These are phyloP conservation scores for Syncerus caffer DNA, from an alignment of 2,797 vertebrate genomes.

Conservation along the genomic window DNA sequence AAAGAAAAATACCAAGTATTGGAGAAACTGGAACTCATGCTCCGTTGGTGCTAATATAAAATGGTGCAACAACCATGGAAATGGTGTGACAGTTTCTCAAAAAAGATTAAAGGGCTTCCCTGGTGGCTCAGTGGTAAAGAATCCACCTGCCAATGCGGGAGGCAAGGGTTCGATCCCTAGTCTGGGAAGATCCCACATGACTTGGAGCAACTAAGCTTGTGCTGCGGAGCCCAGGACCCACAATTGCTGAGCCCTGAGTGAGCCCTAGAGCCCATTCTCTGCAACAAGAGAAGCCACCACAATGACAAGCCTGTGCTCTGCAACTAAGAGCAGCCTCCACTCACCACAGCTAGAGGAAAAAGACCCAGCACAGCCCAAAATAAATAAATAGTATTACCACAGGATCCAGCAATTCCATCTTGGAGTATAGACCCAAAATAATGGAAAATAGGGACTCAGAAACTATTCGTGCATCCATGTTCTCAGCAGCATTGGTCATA, in stretches of 20 bases:
- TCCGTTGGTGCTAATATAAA: neutral
- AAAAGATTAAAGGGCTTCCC: neutral
- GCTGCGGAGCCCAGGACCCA: accelerated
- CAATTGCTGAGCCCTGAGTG: neutral
- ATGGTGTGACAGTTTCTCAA: neutral
- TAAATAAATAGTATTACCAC: neutral
- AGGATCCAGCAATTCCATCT: neutral
- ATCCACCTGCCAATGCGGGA: neutral
- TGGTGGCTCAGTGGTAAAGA: neutral
- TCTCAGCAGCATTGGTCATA: neutral
- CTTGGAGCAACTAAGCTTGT: neutral
- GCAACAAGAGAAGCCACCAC: neutral
- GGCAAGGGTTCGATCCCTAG: neutral
- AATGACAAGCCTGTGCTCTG: accelerated
- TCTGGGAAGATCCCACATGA: neutral
- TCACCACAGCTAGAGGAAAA: neutral
- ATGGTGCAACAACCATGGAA: neutral
- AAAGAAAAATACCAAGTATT: neutral
- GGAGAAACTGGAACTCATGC: neutral
- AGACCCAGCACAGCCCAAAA: neutral
- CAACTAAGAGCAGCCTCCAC: neutral
- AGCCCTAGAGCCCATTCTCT: neutral
- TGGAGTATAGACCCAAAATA: neutral
- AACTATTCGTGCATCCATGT: neutral
- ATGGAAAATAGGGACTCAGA: neutral